Conservation (phyloP, 2,888 invertebrate genomes). For the Eristalis tenax region DNA sequence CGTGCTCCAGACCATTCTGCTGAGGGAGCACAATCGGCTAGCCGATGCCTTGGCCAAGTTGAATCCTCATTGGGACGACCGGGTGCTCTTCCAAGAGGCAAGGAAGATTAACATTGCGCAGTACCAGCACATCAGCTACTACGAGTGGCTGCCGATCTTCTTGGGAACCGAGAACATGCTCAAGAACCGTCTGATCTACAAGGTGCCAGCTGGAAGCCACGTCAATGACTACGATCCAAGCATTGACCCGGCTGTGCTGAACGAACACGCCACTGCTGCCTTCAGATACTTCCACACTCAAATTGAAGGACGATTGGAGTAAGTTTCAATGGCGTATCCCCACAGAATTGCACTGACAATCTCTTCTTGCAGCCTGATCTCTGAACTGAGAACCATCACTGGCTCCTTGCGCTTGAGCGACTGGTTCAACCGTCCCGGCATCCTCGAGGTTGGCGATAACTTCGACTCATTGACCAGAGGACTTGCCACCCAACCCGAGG, state of each 20-base stretch:
- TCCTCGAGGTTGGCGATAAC: slow-evolving; percentile 82
- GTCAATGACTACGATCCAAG: slow-evolving; percentile 82
- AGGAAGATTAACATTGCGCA: slow-evolving; percentile 82
- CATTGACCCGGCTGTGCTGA: slow-evolving; percentile 84
- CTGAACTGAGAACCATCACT: slow-evolving; percentile 80
- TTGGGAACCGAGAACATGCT: slow-evolving; percentile 81
- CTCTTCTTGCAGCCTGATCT: slow-evolving; percentile 80
- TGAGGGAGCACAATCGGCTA: slow-evolving; percentile 83
- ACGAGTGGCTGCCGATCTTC: slow-evolving; percentile 83
- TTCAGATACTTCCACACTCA: slow-evolving; percentile 86
- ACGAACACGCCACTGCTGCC: slow-evolving; percentile 85
- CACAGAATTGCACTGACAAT: neutral
- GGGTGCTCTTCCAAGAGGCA: slow-evolving; percentile 82
- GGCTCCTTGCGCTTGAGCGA: slow-evolving; percentile 82
- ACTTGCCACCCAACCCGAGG: slow-evolving; percentile 88
- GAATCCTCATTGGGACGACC: slow-evolving; percentile 83
- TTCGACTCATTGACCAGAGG: slow-evolving; percentile 90
- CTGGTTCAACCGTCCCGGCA: slow-evolving; percentile 83
- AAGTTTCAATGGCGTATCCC: slow-evolving; percentile 73
- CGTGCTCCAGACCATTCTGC: slow-evolving; percentile 81
- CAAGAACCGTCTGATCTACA: slow-evolving; percentile 80
- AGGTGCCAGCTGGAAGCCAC: slow-evolving; percentile 77
- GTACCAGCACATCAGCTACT: slow-evolving; percentile 82
- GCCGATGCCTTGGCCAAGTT: slow-evolving; percentile 80
- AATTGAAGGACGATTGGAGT: slow-evolving; percentile 83